These are phyloP conservation scores for Phaetusa simplex DNA, from an alignment of 2,113 vertebrate species.

Conservation along the genomic window DNA sequence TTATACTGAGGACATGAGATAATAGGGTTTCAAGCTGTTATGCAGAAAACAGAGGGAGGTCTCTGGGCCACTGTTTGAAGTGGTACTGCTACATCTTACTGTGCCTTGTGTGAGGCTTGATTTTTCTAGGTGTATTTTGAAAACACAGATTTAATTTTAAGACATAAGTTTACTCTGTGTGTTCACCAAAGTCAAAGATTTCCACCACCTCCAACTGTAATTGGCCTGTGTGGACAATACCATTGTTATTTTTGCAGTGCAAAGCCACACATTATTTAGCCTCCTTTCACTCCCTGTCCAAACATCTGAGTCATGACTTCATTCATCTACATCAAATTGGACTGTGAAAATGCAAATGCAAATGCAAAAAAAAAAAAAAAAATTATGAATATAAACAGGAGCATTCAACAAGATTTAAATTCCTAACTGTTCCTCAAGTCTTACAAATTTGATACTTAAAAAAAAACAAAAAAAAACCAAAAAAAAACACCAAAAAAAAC, in stretches of 20 bases:
- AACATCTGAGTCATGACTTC: neutral
- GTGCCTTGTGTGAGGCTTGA: neutral
- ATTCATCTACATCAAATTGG: neutral
- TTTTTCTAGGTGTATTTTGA: neutral
- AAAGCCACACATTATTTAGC: neutral
- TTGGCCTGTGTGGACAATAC: neutral
- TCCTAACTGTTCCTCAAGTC: neutral
- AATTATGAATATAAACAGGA: neutral
- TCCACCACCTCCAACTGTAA: neutral
- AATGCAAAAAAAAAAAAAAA: no score
- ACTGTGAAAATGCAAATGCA: neutral
- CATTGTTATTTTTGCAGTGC: neutral
- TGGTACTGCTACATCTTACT: neutral
- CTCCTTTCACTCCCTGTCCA: neutral
- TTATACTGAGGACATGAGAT: neutral
- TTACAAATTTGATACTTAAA: neutral
- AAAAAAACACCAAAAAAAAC: neutral
- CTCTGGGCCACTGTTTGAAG: neutral
- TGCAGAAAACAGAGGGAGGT: neutral
- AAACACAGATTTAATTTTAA: neutral
- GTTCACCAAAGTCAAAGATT: neutral
- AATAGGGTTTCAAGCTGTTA: neutral
- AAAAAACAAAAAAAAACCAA: neutral
- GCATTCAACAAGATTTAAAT: neutral
- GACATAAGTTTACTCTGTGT: neutral